Base-by-base conservation (phyloP, 2,797 vertebrate species). In the Otolemur crassicaudatus region DNA sequence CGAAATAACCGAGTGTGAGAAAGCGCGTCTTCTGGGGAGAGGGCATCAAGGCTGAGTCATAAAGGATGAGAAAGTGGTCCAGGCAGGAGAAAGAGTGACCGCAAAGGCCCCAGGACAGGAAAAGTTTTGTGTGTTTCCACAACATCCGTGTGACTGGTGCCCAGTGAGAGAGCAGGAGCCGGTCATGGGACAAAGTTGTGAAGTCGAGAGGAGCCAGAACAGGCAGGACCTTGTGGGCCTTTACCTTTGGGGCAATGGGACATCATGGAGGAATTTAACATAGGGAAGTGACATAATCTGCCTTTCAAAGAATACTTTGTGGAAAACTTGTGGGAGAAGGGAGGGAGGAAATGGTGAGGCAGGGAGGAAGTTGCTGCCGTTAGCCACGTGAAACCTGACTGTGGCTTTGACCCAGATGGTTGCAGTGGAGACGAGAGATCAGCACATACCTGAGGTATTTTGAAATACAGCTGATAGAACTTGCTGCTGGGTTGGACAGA, bases 261-360 rank as follows among this genome's bases (percentile, higher is more conserved):
- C 22, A 10, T 60, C 60, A 4, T 0, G 16, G 53, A 84, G 81
- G 27, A 43, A n/a, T 60, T 65, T 49, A 43, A 77, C 70, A 37
- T 69, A 70, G 46, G 65, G n/a, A 87, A 53, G 61, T 81, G 77
- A 65, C 70, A 34, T 53, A 61, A 96, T 87, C n/a, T 84, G 60
- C 27, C 77, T 76, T 65, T 89, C 53, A 92, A 83, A 73, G 80
- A 63, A n/a, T 46, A 11, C 67, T 88, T n/a, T 82, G 19, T 88
- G 67, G 87, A 46, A 46, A 11, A 61, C 19, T 7, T 1, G 27
- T 37, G 58, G 76, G 43, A 90, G 23, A 31, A 70, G 19, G 22
- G 40, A 63, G 49, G 31, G 20, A 75, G 22, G 17, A 49, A 85
- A 49, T 7, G 58, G 29, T 17, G 43, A 84, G 82, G 40, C 5